Base-by-base conservation (phyloP, 2,888 invertebrate genomes). In the Hymenopus coronatus region DNA sequence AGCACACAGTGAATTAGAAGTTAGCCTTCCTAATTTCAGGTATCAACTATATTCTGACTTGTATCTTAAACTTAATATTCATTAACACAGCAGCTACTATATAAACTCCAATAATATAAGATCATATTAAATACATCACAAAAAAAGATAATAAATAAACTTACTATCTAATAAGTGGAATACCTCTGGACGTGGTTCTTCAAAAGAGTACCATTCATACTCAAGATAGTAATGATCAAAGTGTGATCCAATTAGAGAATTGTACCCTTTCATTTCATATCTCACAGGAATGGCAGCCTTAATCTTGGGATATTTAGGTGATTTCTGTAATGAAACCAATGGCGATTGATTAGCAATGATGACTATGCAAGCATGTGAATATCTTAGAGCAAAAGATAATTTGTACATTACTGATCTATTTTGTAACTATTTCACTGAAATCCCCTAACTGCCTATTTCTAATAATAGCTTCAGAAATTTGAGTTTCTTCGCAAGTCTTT, bases 201-300 rank as follows among this genome's bases (percentile, higher is more conserved):
- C 96, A 12, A 95, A 94, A 83, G 93, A 93, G 91, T 93, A 95
- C 92, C 93, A 93, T 70, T 95, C 95, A 92, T 99, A 99, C 84
- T 96, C 96, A 86, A 99, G 93, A 92, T 97, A 97, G 92, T 99
- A 99, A 93, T 98, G 98, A 93, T 99, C 99, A 92, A 97, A 99
- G 93, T 99, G 99, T 0, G 98, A 98, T 0, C 98, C 98, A n/a
- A 99, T 94, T 0, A 99, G 94, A 0, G 96, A 96, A 93, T 99
- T 98, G 93, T 95, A 99, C 0, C 99, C 99, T 92, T 96, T 96
- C 99, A 99, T 99, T 94, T 98, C 98, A 93, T 98, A 99, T 90
- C 95, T 95, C 83, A 97, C 95, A 0, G 97, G 97, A 84, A 97
- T 95, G 14, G 97, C 95, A 90, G 95, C 83, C 83, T 46, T 85